Evolutionary conservation across 2,113 vertebrate species (phyloP), one percentile per base, ranked within the genome.

Genomic region (Microcebus jonahi): DNA sequence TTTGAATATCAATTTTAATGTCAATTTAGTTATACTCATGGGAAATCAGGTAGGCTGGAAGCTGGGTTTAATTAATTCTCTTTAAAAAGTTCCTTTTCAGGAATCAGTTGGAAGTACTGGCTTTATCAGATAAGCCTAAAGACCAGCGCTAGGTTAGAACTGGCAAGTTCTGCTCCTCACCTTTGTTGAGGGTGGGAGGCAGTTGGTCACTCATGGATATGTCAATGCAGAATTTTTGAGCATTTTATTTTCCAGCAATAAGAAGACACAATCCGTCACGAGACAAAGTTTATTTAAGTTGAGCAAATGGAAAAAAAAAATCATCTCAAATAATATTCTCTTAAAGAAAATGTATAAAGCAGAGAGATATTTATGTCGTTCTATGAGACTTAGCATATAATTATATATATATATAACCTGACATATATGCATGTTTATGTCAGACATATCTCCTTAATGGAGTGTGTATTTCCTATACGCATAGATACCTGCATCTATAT

Each of bases 1-100:
- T 79, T 88, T 93, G 75, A 94, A 88, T 85, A 88, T 87, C 42
- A 76, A 27, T 55, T 87, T 95, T 82, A 90, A 70, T 87, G 65
- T 90, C 68, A 92, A 92, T 92, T 65, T 73, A n/a, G 14, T 68
- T 88, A n/a, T 50, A 59, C 20, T 77, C 39, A 36, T 90, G 39
- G 27, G 17, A 59, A 59, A 81, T 77, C 31, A 1, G 85, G 12
- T 80, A 77, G 15, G 3, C 86, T 50, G 13, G 7, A 79, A 85
- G 12, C 36, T 63, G 15, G 25, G 25, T 27, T 75, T 27, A 82
- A 36, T 73, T 75, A 76, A 71, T 87, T 11, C 9, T 84, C 8
- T 94, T 90, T 68, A 4, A 59, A 90, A 77, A 61, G 25, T 31
- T 25, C 5, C 7, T 55, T 82, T 48, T 48, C 23, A 88, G 70